These are phyloP conservation scores for Hermodice carunculata DNA, from an alignment of 2,888 invertebrate species.

Conservation along the genomic window DNA sequence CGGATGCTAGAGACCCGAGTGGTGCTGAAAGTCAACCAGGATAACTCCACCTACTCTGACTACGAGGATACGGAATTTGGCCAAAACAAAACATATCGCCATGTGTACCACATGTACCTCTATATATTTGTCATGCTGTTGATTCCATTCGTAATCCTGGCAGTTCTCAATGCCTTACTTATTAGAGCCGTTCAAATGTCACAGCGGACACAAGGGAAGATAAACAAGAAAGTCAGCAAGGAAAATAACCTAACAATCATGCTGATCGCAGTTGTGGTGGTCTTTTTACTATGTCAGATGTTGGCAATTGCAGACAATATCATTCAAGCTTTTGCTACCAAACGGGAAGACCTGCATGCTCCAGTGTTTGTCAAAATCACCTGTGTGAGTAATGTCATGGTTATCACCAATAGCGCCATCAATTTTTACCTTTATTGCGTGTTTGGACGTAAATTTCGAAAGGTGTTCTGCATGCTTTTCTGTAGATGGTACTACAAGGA, in stretches of 20 bases:
- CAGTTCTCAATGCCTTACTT: slow-evolving; percentile 62
- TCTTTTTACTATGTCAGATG: slow-evolving; percentile 85
- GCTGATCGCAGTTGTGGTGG: slow-evolving; percentile 94
- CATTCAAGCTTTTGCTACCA: slow-evolving; percentile 54
- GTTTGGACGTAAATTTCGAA: slow-evolving; percentile 62
- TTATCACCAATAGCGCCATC: slow-evolving; percentile 61
- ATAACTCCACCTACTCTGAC: slow-evolving; percentile 44
- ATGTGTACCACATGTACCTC: slow-evolving; percentile 64
- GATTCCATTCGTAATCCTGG: slow-evolving; percentile 59
- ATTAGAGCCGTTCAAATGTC: slow-evolving; percentile 60
- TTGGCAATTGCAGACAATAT: slow-evolving; percentile 66
- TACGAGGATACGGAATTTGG: slow-evolving; percentile 55
- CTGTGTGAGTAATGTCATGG: slow-evolving; percentile 56
- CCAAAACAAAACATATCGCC: slow-evolving; percentile 49
- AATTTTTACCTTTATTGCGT: slow-evolving; percentile 65
- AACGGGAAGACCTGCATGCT: slow-evolving; percentile 30
- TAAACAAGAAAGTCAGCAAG: slow-evolving; percentile 70
- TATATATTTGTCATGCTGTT: slow-evolving; percentile 64
- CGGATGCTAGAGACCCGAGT: slow-evolving; percentile 71
- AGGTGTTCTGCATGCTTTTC: slow-evolving; percentile 41
- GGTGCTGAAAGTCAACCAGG: slow-evolving; percentile 8
- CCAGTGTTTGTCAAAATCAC: slow-evolving; percentile 50
- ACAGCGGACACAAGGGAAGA: slow-evolving; percentile 45
- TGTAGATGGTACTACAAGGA: slow-evolving; percentile 12
- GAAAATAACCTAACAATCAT: slow-evolving; percentile 96